These are phyloP conservation scores for Cyaniris semiargus DNA, from an alignment of 2,888 invertebrate species.

Conservation along the genomic window DNA sequence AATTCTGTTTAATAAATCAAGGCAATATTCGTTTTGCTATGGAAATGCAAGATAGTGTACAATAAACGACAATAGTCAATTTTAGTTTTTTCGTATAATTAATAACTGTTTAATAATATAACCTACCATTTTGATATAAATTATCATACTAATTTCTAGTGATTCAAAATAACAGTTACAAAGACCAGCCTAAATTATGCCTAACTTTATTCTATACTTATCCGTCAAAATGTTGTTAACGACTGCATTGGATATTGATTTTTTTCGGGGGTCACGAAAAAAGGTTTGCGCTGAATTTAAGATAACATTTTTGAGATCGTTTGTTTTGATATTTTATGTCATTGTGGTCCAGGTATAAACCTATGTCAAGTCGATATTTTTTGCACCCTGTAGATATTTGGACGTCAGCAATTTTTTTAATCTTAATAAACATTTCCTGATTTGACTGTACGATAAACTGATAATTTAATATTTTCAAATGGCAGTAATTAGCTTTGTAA, in stretches of 20 bases:
- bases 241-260: not conserved
- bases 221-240: not conserved
- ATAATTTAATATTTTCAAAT: not conserved
- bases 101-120: no score
- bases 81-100: no score
- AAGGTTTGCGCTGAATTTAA: not conserved
- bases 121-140: no score
- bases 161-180: no score
- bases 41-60: no score
- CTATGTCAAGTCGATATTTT: not conserved
- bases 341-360: conserved; percentile 18
- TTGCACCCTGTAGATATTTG: conserved; percentile 22
- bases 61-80: no score
- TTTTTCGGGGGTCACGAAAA: not conserved
- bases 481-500: not conserved
- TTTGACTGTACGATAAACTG: not conserved
- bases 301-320: conserved; percentile 7
- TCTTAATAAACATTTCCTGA: not conserved
- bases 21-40: no score
- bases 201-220: no score
- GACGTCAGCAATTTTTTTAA: not conserved
- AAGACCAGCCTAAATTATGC: no score
- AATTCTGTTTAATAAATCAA: no score
- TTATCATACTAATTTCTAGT: no score
- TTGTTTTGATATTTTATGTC: conserved; percentile 9